Evolutionary conservation across 2,888 invertebrate genomes (phyloP).

Genomic region (Aquatica leii): DNA sequence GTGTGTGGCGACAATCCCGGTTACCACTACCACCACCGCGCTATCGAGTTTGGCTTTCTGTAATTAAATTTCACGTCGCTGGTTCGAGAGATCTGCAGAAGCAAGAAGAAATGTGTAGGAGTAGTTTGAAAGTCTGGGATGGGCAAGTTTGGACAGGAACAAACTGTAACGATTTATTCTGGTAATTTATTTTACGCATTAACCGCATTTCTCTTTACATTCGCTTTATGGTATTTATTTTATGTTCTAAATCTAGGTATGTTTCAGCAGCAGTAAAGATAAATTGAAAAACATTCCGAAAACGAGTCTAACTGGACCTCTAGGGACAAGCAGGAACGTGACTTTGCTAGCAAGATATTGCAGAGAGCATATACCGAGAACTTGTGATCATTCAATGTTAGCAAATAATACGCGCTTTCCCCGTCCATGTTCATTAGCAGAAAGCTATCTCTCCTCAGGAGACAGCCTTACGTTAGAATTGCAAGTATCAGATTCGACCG

Average conservation of each 20-base stretch:
- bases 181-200: conserved; percentile 64
- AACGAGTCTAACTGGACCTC: conserved; percentile 56
- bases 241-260: conserved; percentile 34
- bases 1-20: conserved; percentile 62
- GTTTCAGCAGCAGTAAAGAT: conserved; percentile 52
- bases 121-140: conserved; percentile 88
- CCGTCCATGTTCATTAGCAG: conserved; percentile 78
- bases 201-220: conserved; percentile 19
- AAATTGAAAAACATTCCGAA: conserved; percentile 49
- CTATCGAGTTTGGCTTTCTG: conserved; percentile 86
- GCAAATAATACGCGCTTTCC: conserved; percentile 64
- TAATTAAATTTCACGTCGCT: conserved; percentile 85
- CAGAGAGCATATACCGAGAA: conserved; percentile 80
- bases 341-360: conserved; percentile 84
- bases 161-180: conserved; percentile 81
- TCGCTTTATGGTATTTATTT: conserved; percentile 20
- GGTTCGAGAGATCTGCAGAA: conserved; percentile 70
- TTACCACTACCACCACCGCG: conserved; percentile 69
- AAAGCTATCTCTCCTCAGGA: conserved; percentile 84
- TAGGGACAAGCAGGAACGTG: conserved; percentile 70
- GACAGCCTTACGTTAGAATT: conserved; percentile 83
- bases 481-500: conserved; percentile 82
- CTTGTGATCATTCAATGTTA: conserved; percentile 83
- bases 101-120: conserved; percentile 79
- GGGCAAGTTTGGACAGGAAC: conserved; percentile 80